Evolutionary conservation across 2,113 vertebrate genomes (phyloP).

Genomic region (Dascyllus trimaculatus): DNA sequence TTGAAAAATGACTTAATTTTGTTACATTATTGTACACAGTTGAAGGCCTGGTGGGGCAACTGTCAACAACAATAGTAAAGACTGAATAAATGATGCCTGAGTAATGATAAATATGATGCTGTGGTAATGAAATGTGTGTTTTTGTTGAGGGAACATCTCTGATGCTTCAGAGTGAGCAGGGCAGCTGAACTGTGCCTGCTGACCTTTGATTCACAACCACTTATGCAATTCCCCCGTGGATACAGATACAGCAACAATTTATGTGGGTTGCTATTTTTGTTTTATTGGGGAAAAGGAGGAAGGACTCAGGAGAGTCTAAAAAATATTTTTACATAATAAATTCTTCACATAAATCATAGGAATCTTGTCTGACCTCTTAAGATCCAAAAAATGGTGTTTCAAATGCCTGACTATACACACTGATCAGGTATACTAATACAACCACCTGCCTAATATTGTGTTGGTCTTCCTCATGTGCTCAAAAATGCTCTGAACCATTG

Average conservation of each 20-base stretch:
- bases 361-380: too few relatives aligned
- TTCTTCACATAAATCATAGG: not conserved
- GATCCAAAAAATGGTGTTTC: too few relatives aligned
- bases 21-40: not conserved
- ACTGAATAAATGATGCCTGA: too few relatives aligned
- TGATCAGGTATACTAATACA: too few relatives aligned
- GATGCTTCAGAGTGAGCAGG: conserved; percentile 2
- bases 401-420: too few relatives aligned
- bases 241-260: not conserved
- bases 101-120: not conserved
- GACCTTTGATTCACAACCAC: conserved; percentile 44
- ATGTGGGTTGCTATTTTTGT: not conserved
- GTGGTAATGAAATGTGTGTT: not conserved
- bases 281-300: not conserved
- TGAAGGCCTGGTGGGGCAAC: too few relatives aligned
- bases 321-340: too few relatives aligned
- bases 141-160: not conserved
- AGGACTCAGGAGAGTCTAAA: not conserved
- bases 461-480: too few relatives aligned
- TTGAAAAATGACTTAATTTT: not conserved
- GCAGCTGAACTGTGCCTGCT: conserved; percentile 36
- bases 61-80: too few relatives aligned
- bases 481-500: too few relatives aligned
- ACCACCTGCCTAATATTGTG: too few relatives aligned
- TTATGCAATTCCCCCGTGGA: conserved; percentile 27